Conservation (phyloP, 2,888 invertebrate genomes). For the Salticus scenicus region DNA sequence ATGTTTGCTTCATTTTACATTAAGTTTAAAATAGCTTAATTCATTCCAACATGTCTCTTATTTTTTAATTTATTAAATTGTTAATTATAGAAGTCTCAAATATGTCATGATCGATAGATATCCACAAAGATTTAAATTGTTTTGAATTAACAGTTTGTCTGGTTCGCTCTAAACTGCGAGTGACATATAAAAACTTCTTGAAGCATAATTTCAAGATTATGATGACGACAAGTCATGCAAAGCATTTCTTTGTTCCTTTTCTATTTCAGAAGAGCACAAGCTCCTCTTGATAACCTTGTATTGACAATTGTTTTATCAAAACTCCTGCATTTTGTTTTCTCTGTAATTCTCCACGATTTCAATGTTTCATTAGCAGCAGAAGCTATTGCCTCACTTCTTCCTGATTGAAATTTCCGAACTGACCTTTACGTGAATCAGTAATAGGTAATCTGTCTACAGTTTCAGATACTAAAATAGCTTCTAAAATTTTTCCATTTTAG, state of each 20-base stretch:
- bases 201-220: background rate
- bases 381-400: background rate
- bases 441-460: background rate
- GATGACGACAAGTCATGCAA: background rate
- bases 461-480: background rate
- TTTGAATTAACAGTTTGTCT: background rate
- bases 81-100: background rate
- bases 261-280: background rate
- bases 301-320: background rate
- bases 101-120: background rate
- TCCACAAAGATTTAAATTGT: background rate
- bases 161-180: background rate
- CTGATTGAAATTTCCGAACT: background rate
- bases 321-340: background rate
- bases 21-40: too few relatives aligned
- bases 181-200: background rate
- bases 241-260: background rate
- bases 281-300: background rate
- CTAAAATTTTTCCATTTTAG: background rate
- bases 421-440: background rate
- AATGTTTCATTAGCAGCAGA: background rate
- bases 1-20: too few relatives aligned
- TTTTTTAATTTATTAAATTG: background rate
- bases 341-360: background rate
- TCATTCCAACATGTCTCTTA: background rate